phyloP scores from a whole-genome alignment of 2,888 invertebrate species.

The Torymus tubicola region DNA sequence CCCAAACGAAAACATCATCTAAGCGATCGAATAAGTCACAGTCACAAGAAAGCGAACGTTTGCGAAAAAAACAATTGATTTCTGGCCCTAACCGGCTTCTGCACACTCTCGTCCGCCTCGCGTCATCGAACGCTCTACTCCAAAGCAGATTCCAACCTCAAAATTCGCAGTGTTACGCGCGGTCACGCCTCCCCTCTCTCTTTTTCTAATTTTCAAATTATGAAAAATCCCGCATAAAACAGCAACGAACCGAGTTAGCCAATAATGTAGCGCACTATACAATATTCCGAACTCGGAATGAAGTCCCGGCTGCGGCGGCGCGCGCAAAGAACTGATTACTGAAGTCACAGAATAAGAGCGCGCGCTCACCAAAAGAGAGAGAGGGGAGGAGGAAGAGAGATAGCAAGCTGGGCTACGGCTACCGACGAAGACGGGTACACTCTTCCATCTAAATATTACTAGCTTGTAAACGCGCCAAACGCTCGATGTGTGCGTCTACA shows the following conservation, averaged over 20 bases:
- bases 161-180: background rate
- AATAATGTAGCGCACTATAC: too few relatives aligned
- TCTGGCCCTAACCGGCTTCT: background rate
- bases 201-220: slow-evolving; percentile 9
- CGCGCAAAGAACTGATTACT: slow-evolving; percentile 3
- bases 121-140: background rate
- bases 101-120: background rate
- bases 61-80: slow-evolving; percentile 35
- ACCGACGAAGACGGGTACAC: background rate
- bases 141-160: slow-evolving; percentile 42
- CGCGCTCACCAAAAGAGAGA: background rate
- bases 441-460: background rate
- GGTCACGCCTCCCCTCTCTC: background rate
- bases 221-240: slow-evolving; percentile 33
- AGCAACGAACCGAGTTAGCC: too few relatives aligned
- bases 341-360: background rate
- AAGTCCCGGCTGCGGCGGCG: too few relatives aligned
- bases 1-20: slow-evolving; percentile 2
- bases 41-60: background rate
- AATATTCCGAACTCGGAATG: too few relatives aligned
- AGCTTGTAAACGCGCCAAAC: slow-evolving; percentile 46
- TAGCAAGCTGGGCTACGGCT: background rate
- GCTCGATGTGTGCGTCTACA: slow-evolving; percentile 4
- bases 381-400: background rate
- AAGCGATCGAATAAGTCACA: slow-evolving; percentile 18